Evolutionary conservation across 2,113 vertebrate species (phyloP), one percentile per base, ranked within the genome.

Genomic region (Triplophysa tibetana): DNA sequence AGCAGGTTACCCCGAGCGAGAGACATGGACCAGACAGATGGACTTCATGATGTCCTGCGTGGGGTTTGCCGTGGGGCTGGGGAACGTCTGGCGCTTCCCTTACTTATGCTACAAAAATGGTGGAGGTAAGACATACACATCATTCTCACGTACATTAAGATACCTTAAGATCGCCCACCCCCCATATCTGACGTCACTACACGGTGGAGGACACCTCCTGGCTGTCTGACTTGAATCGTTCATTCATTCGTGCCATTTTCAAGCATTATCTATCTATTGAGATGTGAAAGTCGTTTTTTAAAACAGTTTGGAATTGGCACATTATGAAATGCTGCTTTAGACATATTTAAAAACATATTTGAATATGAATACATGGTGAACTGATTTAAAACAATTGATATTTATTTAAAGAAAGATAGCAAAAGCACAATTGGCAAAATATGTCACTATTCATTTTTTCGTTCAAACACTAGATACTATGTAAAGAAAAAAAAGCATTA

Each of bases 21-120:
- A 90, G 67, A 89, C 87, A 3, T 90, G 89, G 89, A 88, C 84
- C 79, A 65, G 89, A 33, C 88, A 89, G 82, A 90, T 90, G 89
- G 89, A 90, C 82, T 90, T 89, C 81, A 90, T 90, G 23, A 90
- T 90, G 89, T 90, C 89, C 77, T 90, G 89, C 24, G 89, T 89
- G 83, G 88, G 89, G 7, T 89, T 89, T 48, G 86, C 87, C 12
- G 89, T 88, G n/a, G 88, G 88, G 12, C 79, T 89, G 29, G 89
- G 88, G 24, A 90, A 90, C 67, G 89, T 90, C 29, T 90, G 89
- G 89, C 83, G 89, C 14, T 90, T 90, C 61, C 89, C 89, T 6
- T 90, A 90, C 78, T 85, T 90, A 10, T 90, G 89, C 83, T 90
- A 90, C 85, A 90, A 90, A 75, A 90, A 90, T 70, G 89, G 89